Percentiles rank a stretch among this genome's conserved stretches.
Conservation (phyloP, 2,888 invertebrate species). For the Iphiclides podalirius region DNA sequence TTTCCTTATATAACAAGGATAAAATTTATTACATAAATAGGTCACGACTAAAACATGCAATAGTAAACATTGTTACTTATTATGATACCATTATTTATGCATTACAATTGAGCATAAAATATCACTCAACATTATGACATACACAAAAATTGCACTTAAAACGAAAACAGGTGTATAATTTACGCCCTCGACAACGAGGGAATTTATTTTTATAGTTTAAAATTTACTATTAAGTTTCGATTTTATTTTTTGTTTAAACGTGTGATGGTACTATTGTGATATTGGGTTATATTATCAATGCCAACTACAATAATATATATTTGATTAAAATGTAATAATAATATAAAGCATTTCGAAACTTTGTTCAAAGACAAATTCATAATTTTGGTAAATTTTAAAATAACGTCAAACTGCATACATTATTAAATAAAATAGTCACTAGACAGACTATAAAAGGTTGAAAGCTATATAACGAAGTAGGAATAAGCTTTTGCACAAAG, state of each 20-base stretch:
- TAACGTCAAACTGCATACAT: no score
- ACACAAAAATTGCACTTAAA: slow-evolving; percentile 26
- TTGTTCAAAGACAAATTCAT: no score
- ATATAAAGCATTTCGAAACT: no score
- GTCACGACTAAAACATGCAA: slow-evolving; percentile 1
- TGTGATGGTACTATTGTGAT: slow-evolving; percentile 25
- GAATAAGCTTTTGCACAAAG: no score
- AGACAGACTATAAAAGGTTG: no score
- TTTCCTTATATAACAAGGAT: background rate
- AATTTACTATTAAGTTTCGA: no score
- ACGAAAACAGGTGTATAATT: slow-evolving; percentile 22
- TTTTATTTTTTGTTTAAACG: slow-evolving; percentile 19
- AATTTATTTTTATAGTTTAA: background rate
- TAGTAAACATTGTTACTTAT: background rate
- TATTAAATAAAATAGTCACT: no score
- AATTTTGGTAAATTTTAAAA: no score
- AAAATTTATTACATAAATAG: background rate
- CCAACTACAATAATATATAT: no score
- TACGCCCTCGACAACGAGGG: background rate
- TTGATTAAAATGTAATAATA: no score
- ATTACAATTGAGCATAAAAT: slow-evolving; percentile 16
- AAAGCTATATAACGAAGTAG: no score
- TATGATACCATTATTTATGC: slow-evolving; percentile 4
- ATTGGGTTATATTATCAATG: background rate
- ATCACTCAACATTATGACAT: slow-evolving; percentile 9